Base-by-base conservation (phyloP, 1,140 invertebrate genomes). In the Rhopalosiphum padi region DNA sequence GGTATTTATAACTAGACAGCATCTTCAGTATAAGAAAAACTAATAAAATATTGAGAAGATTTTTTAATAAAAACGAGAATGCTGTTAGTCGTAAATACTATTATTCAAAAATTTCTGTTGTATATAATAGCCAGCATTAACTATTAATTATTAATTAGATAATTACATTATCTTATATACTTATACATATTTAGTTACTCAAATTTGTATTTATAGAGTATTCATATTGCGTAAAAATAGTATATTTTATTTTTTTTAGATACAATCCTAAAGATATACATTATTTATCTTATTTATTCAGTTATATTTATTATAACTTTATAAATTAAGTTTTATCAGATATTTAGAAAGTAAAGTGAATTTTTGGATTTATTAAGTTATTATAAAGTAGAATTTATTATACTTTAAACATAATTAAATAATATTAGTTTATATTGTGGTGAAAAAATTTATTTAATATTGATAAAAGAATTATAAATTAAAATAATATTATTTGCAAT, bases 221-320 rank as follows among this genome's bases (percentile, higher is more conserved):
- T 85, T 85, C 9, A 85, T 43, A 43, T 43, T 43, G 25, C 43
- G 23, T 11, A 25, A 85, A 23, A n/a, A 51, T 88, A 35, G 1
- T 15, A 30, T 30, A 48, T 30, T 35, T n/a, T 30, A 35, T 48
- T 88, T 88, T 48, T 88, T 18, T 87, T 6, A 18, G n/a, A 87
- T 30, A 21, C n/a, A 88, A 51, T 22, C 21, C 35, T 37, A 22
- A 23, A 83, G 23, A 5, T 7, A 18, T 48, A 48, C 23, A 87
- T 88, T 51, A 88, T 87, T 87, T 87, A 55, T 89, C 87, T 55
- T 89, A 89, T 89, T 53, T 53, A n/a, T 37, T 53, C 35, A 89
- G 86, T 88, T 1, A 51, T 51, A 7, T 48, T 48, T 18, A 46
- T 2, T 46, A 43, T 46, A 68, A 68, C 11, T 68, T 68, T 15